Evolutionary conservation across 2,797 vertebrate species (phyloP), one percentile per base, ranked within the genome.

Genomic region (Bradypodion ventrale): DNA sequence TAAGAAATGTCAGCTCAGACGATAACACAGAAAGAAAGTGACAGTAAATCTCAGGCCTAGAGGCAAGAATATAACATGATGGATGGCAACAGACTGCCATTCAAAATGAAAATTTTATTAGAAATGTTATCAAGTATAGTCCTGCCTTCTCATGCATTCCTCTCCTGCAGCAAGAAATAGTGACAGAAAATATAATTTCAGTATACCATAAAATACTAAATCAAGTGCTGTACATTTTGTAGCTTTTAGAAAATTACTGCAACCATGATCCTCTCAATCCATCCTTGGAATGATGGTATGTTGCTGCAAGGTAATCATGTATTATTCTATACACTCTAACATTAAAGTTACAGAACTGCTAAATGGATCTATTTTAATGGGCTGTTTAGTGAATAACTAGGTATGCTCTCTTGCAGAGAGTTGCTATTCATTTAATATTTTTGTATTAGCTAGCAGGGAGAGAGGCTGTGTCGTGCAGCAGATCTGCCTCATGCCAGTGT

Each of bases 1-100:
- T 75, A 42, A 60, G 49, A 82, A 90, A 81, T 74, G 37, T 75
- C 83, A 87, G 16, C 59, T 68, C 42, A 35, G 46, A 75, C 83
- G 84, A 88, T 81, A 87, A 84, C 12, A 80, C 56, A 23, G 86
- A 83, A 84, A 80, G 60, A 88, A 87, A 83, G 69, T 66, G 87
- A n/a, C 63, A 16, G 66, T 68, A 69, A 69, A 62, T 85, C 73
- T 32, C 52, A 68, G n/a, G 40, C 29, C 40, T 80, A 63, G 35
- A 40, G 69, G 62, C n/a, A 32, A 60, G 40, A 76, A 76, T 76
- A 69, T 70, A 76, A 85, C 59, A 76, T 76, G 79, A 85, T 62
- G n/a, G 40, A 69, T 62, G 63, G 42, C 27, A 85, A 81, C 63
- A 49, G 73, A 12, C 84, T 76, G 73, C 69, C 78, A 76, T 68